Conservation (phyloP, 1,140 invertebrate species). For the Heliconius eleuchia region DNA sequence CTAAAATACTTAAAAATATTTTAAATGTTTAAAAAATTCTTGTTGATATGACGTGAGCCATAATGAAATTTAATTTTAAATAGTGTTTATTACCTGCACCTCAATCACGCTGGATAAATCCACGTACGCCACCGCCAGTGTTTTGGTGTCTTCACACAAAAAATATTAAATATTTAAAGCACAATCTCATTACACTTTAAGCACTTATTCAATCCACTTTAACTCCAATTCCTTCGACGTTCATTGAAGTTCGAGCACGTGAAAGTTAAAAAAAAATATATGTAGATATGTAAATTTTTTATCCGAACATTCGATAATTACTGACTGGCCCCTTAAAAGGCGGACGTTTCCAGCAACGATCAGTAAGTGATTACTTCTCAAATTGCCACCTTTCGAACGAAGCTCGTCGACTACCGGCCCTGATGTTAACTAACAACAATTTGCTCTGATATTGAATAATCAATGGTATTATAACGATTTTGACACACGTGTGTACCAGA, state of each 20-base stretch:
- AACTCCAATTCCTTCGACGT: constrained; percentile 2
- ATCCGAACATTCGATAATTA: constrained; percentile 58
- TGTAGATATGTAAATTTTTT: constrained; percentile 51
- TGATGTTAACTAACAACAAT: constrained; percentile 40
- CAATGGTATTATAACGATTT: constrained; percentile 40
- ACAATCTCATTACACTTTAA: not conserved
- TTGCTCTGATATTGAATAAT: constrained; percentile 38
- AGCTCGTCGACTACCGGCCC: constrained; percentile 45
- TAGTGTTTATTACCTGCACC: constrained; percentile 79
- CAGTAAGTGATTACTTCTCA: constrained; percentile 70
- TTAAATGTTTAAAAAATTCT: no score
- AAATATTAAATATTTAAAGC: constrained; percentile 15
- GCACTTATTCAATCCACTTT: constrained; percentile 19
- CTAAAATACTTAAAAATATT: no score
- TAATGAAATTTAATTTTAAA: not conserved
- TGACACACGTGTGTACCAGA: constrained; percentile 29
- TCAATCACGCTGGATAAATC: constrained; percentile 84
- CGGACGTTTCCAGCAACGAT: constrained; percentile 57
- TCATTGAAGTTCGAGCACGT: constrained; percentile 36
- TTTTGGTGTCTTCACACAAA: constrained; percentile 58
- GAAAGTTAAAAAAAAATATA: constrained; percentile 57
- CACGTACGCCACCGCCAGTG: constrained; percentile 83
- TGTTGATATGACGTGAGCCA: no score
- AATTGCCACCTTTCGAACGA: constrained; percentile 54
- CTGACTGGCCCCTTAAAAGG: constrained; percentile 63